Conservation (phyloP, 1,140 invertebrate species). For the Amyelois transitella region DNA sequence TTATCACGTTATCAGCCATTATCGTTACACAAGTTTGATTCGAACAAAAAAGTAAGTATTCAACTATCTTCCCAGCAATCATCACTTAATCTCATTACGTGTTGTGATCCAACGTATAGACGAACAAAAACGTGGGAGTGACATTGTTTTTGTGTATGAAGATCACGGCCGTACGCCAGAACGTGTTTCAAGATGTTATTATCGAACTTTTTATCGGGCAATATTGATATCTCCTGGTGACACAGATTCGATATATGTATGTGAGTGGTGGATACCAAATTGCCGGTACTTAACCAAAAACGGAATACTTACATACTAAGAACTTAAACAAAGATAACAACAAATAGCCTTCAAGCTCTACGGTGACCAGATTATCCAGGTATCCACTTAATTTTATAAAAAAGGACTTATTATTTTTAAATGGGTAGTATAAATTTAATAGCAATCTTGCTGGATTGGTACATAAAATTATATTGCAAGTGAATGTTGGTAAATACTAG, state of each 20-base stretch:
- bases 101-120: constrained; percentile 27
- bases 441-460: too few relatives aligned
- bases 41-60: neutral
- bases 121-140: constrained; percentile 56
- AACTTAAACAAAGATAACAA: too few relatives aligned
- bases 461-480: neutral
- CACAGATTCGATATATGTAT: too few relatives aligned
- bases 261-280: too few relatives aligned
- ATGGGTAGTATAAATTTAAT: too few relatives aligned
- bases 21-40: neutral
- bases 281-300: too few relatives aligned
- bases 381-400: too few relatives aligned
- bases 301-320: too few relatives aligned
- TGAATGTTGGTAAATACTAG: neutral
- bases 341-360: too few relatives aligned
- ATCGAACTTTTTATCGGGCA: neutral
- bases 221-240: neutral
- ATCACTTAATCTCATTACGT: constrained; percentile 19
- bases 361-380: too few relatives aligned
- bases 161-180: constrained; percentile 41
- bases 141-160: constrained; percentile 34
- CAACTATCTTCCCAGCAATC: neutral
- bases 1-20: neutral
- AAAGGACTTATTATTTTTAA: too few relatives aligned
- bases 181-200: neutral